A percentile compares a stretch with the other conserved stretches of the same genome.
These are phyloP conservation scores for Siderastrea siderea DNA, from an alignment of 92 coral and sea anemone species.

Conservation along the genomic window DNA sequence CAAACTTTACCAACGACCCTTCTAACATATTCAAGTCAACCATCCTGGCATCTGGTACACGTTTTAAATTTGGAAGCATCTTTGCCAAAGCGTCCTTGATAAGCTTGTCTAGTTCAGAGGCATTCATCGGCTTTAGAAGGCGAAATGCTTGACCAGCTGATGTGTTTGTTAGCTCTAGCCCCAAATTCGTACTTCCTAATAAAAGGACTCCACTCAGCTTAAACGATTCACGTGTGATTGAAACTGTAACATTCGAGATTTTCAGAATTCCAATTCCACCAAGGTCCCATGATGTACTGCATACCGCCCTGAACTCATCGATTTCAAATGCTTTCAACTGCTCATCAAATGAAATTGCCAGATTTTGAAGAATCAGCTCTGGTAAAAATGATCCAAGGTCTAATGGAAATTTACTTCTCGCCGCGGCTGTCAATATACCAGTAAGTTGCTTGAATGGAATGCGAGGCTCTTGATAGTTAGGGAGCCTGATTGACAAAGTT, in stretches of 20 bases:
- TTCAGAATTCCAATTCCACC: conserved; percentile 58
- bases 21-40: conserved; percentile 39
- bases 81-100: conserved; percentile 27
- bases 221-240: background rate
- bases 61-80: conserved; percentile 26
- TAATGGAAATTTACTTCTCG: conserved; percentile 40
- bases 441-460: conserved; percentile 31
- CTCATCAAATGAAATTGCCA: conserved; percentile 44
- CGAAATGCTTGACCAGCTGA: conserved; percentile 52
- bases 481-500: conserved; percentile 40
- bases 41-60: conserved; percentile 50
- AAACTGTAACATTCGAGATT: conserved; percentile 17
- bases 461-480: background rate
- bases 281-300: conserved; percentile 53
- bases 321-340: conserved; percentile 28
- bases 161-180: conserved; percentile 18
- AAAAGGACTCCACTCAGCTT: background rate
- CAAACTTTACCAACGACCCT: conserved; percentile 28
- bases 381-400: conserved; percentile 48
- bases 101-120: conserved; percentile 27
- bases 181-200: background rate
- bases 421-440: conserved; percentile 41
- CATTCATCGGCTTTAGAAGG: background rate
- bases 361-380: conserved; percentile 36
- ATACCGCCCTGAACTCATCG: conserved; percentile 19